Evolutionary conservation across 1,140 invertebrate species (phyloP).

Genomic region (Carcinoscorpius rotundicauda): DNA sequence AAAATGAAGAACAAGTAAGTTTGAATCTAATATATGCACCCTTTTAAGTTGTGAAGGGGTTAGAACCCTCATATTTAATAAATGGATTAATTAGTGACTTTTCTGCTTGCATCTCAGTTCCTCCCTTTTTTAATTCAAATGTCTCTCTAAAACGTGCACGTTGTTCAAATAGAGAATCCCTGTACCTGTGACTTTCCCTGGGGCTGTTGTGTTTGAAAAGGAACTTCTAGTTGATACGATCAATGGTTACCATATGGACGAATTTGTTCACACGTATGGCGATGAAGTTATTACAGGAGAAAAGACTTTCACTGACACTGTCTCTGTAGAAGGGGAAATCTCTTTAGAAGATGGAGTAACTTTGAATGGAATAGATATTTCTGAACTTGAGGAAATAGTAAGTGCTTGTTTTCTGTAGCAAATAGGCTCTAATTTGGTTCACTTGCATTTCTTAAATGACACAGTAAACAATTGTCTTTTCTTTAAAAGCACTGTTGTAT

Average conservation of each 20-base stretch:
- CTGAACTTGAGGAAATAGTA: background rate
- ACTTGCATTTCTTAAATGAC: too few species aligned
- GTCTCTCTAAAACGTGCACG: too few species aligned
- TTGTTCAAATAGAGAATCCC: too few species aligned
- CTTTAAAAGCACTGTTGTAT: too few species aligned
- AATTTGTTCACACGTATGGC: too few species aligned
- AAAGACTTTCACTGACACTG: too few species aligned
- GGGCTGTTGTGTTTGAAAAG: background rate
- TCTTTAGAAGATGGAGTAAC: background rate
- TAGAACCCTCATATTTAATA: background rate
- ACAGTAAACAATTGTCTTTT: too few species aligned
- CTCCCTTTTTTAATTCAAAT: too few species aligned
- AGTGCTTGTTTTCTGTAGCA: too few species aligned
- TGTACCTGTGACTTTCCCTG: background rate
- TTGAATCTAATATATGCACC: background rate
- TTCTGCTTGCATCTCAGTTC: too few species aligned
- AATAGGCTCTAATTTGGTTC: too few species aligned
- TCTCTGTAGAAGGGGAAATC: background rate
- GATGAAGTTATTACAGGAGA: too few species aligned
- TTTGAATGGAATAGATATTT: background rate
- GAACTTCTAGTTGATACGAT: background rate
- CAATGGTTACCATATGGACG: background rate
- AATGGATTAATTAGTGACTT: background rate
- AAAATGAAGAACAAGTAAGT: slow-evolving; percentile 7
- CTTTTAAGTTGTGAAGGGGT: background rate